Conservation (phyloP, 2,888 invertebrate genomes). For the Xanthorhoe spadicearia region DNA sequence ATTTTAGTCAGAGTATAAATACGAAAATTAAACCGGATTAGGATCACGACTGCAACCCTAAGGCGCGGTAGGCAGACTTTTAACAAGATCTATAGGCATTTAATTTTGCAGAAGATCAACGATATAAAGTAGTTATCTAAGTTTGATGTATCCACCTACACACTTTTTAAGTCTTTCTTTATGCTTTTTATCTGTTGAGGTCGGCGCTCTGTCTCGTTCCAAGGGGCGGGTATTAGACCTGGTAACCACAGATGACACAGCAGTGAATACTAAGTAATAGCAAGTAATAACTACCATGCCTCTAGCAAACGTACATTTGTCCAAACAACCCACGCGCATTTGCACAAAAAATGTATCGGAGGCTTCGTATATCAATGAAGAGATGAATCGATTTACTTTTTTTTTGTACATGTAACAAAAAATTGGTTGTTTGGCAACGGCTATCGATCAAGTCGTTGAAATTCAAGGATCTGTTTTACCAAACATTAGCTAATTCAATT, state of each 20-base stretch:
- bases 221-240: slow-evolving; percentile 54
- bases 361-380: slow-evolving; percentile 36
- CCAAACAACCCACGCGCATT: slow-evolving; percentile 50
- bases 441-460: slow-evolving; percentile 1
- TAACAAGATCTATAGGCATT: no score
- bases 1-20: not conserved
- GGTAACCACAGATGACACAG: slow-evolving; percentile 16
- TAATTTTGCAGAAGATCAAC: no score
- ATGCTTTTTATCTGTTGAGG: slow-evolving; percentile 43
- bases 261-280: slow-evolving; percentile 53
- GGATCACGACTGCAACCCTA: no score
- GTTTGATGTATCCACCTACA: slow-evolving; percentile 20
- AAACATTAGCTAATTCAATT: no score
- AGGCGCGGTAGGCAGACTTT: no score
- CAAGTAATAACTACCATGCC: slow-evolving; percentile 64
- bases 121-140: not conserved
- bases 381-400: slow-evolving; percentile 24
- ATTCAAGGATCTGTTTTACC: not conserved
- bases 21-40: no score
- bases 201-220: slow-evolving; percentile 51
- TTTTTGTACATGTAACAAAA: slow-evolving; percentile 2
- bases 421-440: slow-evolving; percentile 2
- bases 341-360: slow-evolving; percentile 40
- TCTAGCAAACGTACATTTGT: slow-evolving; percentile 47
- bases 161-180: slow-evolving; percentile 17